Base-by-base conservation (phyloP, 2,113 vertebrate species). In the Antennarius striatus region DNA sequence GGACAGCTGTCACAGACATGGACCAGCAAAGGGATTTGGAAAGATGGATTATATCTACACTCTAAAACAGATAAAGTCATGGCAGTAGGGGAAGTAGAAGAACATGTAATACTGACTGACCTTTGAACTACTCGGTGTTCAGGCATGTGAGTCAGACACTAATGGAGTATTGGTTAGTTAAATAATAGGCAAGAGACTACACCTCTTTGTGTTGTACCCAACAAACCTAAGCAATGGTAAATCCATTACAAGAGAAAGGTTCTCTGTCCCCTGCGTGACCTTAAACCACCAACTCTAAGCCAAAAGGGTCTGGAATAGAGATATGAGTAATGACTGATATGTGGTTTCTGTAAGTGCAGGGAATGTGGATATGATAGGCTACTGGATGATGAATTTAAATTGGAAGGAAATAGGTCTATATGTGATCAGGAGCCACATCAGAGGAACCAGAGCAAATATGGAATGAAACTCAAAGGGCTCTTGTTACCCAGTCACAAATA, bases 191-290 rank as follows among this genome's bases (percentile, higher is more conserved):
- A 15, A 17, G 51, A 67, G 68, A 85, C 75, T 86, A 75, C 75
- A 71, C 63, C 55, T 86, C 79, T 87, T 87, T 90, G 84, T 86
- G 63, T 64, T 6, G 70, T 84, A 80, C 71, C 75, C 69, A 81
- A 73, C 73, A 86, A 75, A 81, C 70, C 74, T 84, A 85, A 82
- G 76, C 76, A 1, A 88, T 91, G 87, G 89, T 83, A 85, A 89
- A 89, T 89, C 83, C 86, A 89, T 91, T 90, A 89, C 81, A 88
- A 83, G 64, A 40, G 63, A 81, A 76, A 75, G 73, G 80, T 69
- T 10, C 57, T 16, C 59, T 84, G 89, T 88, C 85, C 89, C 66
- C 79, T 80, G 69, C 70, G 77, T 89, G 86, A 91, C 90, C 90
- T 77, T 76, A 85, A 79, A 83, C 60, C 58, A 17, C 76, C 71